Evolutionary conservation across 2,113 vertebrate species (phyloP), one percentile per base, ranked within the genome.

Genomic region (Oncorhynchus nerka): DNA sequence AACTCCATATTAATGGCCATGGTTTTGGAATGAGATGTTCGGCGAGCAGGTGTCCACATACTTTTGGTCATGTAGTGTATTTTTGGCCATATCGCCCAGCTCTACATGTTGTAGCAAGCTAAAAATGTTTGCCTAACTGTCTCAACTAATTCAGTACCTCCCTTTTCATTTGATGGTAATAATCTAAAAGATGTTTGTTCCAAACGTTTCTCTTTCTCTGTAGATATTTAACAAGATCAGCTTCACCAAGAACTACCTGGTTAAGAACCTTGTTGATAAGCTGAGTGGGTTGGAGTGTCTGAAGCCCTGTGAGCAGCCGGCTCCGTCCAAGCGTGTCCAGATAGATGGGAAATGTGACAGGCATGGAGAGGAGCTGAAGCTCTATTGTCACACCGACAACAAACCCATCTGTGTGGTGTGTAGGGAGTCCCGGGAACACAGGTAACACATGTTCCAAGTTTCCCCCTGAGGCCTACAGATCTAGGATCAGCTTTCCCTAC

Each of bases 181-280:
- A 45, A 45, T 3, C 9, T 11, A 45, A 11, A 45, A 45, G 39
- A 11, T 13, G 8, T 3, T n/a, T 13, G 9, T 26, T 19, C 22
- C 0, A 6, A 12, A 16, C 22, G 8, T 24, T 11, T 64, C 5
- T 26, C n/a, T 26, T 1, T 72, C 30, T 48, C 19, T 70, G 32
- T 79, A 94, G 93, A 91, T 93, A 71, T 94, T 94, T 75, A 89
- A 76, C 57, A 93, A 93, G 79, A 91, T 90, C 83, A 90, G 78
- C 28, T 93, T 94, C 81, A 94, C 93, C 3, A 93, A 93, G 79
- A 94, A 94, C 83, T 94, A 93, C 82, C 75, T 93, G 75, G 93
- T 94, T 11, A 92, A 93, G 81, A 94, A 93, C 80, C 84, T 94
- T 11, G 93, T 94, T 80, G 88, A 89, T 70, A 94, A 92, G 73